Percentiles rank a stretch among this genome's conserved stretches.
These are phyloP conservation scores for Aldabrachelys gigantea DNA, from an alignment of 2,113 vertebrate genomes.

Conservation along the genomic window DNA sequence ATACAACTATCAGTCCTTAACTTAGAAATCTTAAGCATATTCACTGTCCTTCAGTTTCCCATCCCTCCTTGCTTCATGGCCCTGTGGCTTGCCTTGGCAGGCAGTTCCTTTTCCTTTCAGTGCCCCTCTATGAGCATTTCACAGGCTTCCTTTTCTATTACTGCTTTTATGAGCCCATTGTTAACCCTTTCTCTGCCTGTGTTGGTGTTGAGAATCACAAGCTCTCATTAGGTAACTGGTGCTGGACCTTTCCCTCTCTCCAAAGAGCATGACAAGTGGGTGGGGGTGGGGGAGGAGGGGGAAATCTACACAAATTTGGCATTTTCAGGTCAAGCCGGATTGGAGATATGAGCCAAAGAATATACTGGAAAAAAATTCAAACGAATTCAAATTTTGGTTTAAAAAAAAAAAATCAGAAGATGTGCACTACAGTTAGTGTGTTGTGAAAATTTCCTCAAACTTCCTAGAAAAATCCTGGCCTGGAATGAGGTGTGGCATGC, in stretches of 20 bases:
- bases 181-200: not conserved
- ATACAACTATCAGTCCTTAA: not conserved
- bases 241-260: not conserved
- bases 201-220: not conserved
- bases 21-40: not conserved
- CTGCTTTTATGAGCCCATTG: not conserved
- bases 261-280: not conserved
- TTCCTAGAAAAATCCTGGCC: not conserved
- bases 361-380: not conserved
- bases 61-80: not conserved
- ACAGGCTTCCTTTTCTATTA: not conserved
- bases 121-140: not conserved
- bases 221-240: not conserved
- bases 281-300: fast-evolving
- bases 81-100: not conserved
- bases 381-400: not conserved
- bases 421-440: not conserved
- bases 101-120: not conserved
- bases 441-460: not conserved
- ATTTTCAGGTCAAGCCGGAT: not conserved
- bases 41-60: not conserved
- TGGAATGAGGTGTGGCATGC: not conserved
- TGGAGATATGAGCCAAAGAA: not conserved
- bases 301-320: not conserved
- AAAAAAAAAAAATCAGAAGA: not conserved